Base-by-base conservation (phyloP, 2,113 vertebrate species). In the Sitta europaea region DNA sequence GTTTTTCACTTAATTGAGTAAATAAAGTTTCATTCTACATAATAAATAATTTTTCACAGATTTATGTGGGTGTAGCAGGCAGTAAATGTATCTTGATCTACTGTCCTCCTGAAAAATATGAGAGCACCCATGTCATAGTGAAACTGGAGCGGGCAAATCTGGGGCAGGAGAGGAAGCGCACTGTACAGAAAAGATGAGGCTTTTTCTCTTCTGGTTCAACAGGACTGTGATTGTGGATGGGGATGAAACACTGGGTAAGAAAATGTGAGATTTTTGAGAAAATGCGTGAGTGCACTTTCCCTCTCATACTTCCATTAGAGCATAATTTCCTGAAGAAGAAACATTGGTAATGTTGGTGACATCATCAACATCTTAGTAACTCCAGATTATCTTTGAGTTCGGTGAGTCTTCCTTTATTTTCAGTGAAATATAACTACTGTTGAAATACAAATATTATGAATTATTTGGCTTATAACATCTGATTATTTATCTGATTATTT, bases 401-500 rank as follows among this genome's bases (percentile, higher is more conserved):
- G 15, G 5, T 61, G 81, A 61, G 58, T 31, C 22, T 92, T 76
- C 42, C 85, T 94, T 94, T 77, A 53, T 72, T 85, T 88, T 90
- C 48, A 57, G 57, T 86, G 40, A 94, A 89, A 70, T 81, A 31
- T 57, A 77, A 19, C 24, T 87, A 42, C 47, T 67, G 36, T 84
- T 93, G 92, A 74, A 96, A 92, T 86, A 94, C 36, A 80, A 82
- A 75, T 88, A 57, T 88, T 87, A 33, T 94, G 80, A 96, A 92
- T 72, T 93, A 67, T 89, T 75, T 61, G 80, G 71, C 80, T 91
- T 92, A 73, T 94, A 63, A 54, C 79, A 93, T 93, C 82, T 76
- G 74, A 85, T 91, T 87, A 88, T 58, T 51, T 70, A 20, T n/a
- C 59, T 70, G 6, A n/a, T 42, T 42, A 29, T 57, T 62, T 40